A percentile compares a stretch with the other conserved stretches of the same genome.
phyloP scores from a whole-genome alignment of 2,113 vertebrate species.

The Megaceryle torquata region DNA sequence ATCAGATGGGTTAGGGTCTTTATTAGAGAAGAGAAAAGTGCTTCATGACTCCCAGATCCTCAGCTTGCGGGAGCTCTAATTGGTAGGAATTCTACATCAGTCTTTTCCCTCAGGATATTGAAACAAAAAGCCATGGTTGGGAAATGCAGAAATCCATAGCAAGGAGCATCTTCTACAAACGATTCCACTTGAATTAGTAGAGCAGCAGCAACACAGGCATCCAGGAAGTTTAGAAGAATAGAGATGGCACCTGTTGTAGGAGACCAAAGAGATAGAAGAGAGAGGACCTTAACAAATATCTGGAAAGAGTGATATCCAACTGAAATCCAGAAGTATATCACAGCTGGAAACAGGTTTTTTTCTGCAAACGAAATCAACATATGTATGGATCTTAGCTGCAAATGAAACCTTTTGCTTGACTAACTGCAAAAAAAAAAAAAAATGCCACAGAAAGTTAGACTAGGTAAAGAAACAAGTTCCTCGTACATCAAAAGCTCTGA shows the following conservation, averaged over 20 bases:
- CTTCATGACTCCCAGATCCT: neutral
- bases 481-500: neutral
- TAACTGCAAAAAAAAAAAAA: neutral
- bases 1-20: neutral
- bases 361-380: neutral
- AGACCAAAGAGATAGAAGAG: neutral
- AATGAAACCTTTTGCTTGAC: neutral
- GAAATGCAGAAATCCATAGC: neutral
- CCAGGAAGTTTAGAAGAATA: neutral
- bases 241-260: neutral
- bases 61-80: neutral
- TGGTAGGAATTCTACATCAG: neutral
- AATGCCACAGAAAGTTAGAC: neutral
- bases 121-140: neutral
- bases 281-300: neutral
- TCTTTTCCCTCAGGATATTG: neutral
- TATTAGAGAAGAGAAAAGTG: neutral
- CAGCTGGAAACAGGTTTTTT: neutral
- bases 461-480: neutral
- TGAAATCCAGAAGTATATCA: neutral
- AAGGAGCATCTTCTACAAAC: neutral
- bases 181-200: neutral
- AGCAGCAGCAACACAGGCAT: neutral
- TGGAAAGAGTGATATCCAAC: neutral
- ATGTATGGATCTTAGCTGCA: neutral